phyloP scores from a whole-genome alignment of 1,140 invertebrate species.

The Drosophila leontia region DNA sequence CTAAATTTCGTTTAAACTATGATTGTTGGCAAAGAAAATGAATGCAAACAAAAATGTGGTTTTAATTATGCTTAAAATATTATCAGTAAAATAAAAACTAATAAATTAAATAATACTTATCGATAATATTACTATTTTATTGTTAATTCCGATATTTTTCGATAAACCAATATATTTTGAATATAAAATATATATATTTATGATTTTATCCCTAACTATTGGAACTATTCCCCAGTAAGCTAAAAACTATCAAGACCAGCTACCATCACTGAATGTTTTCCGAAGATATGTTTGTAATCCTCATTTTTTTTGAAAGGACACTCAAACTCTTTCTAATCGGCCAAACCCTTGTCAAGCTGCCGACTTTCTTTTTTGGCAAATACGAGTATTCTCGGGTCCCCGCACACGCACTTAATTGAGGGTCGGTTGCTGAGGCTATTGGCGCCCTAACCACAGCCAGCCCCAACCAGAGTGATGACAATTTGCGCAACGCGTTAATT shows the following conservation, averaged over 20 bases:
- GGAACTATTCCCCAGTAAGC: too few species aligned
- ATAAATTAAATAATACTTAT: too few species aligned
- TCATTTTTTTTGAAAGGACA: not conserved
- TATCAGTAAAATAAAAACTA: too few species aligned
- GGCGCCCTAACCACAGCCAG: not conserved
- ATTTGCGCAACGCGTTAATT: conserved; percentile 75
- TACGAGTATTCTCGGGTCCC: not conserved
- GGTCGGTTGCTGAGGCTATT: conserved; percentile 1
- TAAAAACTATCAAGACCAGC: not conserved
- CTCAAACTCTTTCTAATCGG: conserved; percentile 16
- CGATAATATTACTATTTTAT: too few species aligned
- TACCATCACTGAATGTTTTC: not conserved
- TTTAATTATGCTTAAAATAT: too few species aligned
- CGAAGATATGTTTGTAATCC: not conserved
- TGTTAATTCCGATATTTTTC: too few species aligned
- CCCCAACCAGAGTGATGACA: conserved; percentile 49
- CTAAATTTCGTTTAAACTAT: too few species aligned
- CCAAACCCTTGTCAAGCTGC: conserved; percentile 6
- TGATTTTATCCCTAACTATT: too few species aligned
- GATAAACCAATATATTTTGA: too few species aligned
- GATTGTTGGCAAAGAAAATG: too few species aligned
- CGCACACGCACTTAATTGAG: conserved; percentile 24
- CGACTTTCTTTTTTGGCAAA: not conserved
- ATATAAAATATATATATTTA: too few species aligned
- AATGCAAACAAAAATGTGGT: too few species aligned